Base-by-base conservation (phyloP, 2,888 invertebrate species). In the Netelia virgata region DNA sequence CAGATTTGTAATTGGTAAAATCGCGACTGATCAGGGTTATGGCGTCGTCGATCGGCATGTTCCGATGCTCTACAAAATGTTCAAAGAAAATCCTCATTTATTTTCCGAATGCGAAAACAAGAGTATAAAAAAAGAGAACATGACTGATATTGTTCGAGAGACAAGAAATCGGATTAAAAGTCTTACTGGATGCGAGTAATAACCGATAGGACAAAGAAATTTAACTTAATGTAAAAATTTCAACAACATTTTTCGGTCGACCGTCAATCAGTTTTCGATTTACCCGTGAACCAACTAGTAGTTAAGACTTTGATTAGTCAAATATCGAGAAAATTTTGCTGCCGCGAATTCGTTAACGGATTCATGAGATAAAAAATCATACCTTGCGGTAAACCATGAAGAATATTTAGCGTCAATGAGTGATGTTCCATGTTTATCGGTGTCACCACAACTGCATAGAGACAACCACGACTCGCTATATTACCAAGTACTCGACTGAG, bases 31-130 rank as follows among this genome's bases (percentile, higher is more conserved):
- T 95, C 85, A 98, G 94, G 87, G 95, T 95, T 82, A 98, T 94
- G 0, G 98, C 98, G 94, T 98, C 98, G 78, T 99, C 98, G 55
- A 98, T 92, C 0, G 98, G 98, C 98, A 99, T 99, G 94, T 99
- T 98, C 88, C 99, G 96, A 94, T 99, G 99, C 92, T 98, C 99
- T 96, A 95, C 57, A 11, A 59, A 23, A 61, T 41, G 18, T 11
- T 14, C 28, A 50, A 23, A 36, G 14, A 78, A 28, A 18, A 63
- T 85, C 14, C 14, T 47, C 47, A 47, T 47, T 47, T 11, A 47
- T 11, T 14, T 11, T 47, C 47, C 11, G 47, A 47, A 47, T 11
- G 14, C 3, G 3, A 16, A 9, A 6, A 14, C 8, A 36, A 14
- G 14, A 23, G 20, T 41, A 47, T 63, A 75, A 74, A 74, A 68